Base-by-base conservation (phyloP, 1,140 invertebrate genomes). In the Adelges cooleyi region DNA sequence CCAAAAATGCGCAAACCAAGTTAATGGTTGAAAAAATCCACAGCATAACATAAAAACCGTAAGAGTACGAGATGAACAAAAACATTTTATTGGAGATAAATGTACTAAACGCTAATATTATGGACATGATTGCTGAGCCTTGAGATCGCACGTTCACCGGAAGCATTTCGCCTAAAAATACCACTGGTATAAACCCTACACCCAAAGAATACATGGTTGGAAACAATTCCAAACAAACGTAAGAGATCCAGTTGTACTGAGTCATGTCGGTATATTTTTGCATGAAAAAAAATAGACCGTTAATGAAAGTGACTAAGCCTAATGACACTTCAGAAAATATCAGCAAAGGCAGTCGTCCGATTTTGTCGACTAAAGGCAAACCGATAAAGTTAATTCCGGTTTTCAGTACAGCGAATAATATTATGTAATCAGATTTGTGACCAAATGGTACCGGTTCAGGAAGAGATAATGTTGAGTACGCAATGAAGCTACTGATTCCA, bases 381-480 rank as follows among this genome's bases (percentile, higher is more conserved):
- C 72, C 67, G 10, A 67, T 48, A 22, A 73, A 51, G 17, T 71
- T 72, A 10, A 71, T 66, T 1, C 71, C 23, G 1, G 72, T 67
- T 23, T 71, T 69, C 10, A 71, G 67, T 2, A 71, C 44, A 10
- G 71, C 72, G 46, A 81, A 70, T 10, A 29, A 13, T 1, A 46
- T 62, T 18, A 46, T 48, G 56, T 48, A 33, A 8, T 20, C 17
- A 17, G 20, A 48, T 25, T 48, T 62, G 11, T 25, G 38, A 25
- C 42, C 2, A 17, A 62, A 1, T 1, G 56, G 40, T 4, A 80
- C 70, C 2, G 54, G 66, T n/a, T 78, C 76, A 13, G 80, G 79
- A 66, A 91, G 81, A 69, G 90, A 88, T 38, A 82, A 80, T 62
- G 87, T 82, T 17, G 84, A 80, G 70, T 89, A 90, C 22, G 85